These are phyloP conservation scores for Anoplopoma fimbria DNA, from an alignment of 2,113 vertebrate species.

Conservation along the genomic window DNA sequence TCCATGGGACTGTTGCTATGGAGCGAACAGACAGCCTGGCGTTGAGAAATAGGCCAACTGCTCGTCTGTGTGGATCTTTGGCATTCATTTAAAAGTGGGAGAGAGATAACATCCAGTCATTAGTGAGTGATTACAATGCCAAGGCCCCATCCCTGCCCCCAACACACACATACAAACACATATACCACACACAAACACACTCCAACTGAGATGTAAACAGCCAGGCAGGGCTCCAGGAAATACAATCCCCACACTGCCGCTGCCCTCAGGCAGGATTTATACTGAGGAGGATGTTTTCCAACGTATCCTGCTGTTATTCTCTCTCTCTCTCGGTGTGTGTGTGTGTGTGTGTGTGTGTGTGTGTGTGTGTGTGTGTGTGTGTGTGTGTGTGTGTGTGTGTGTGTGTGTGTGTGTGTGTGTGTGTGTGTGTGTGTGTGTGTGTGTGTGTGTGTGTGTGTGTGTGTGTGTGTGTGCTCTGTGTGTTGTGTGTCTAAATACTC, in stretches of 20 bases:
- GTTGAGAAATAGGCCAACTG: conserved; percentile 72
- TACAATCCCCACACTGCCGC: conserved; percentile 72
- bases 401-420: conserved; percentile 34
- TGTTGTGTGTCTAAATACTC: conserved; percentile 55
- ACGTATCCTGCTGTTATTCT: conserved; percentile 60
- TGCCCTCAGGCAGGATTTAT: conserved; percentile 78
- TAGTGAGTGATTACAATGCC: conserved; percentile 80
- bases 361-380: conserved; percentile 31
- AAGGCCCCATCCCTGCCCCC: conserved; percentile 60
- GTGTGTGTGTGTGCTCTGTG: conserved; percentile 26
- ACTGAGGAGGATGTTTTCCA: conserved; percentile 74
- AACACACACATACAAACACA: conserved; percentile 26
- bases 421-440: no score
- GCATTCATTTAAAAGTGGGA: conserved; percentile 77
- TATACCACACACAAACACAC: conserved; percentile 42
- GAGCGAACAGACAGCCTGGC: conserved; percentile 56
- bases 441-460: no score
- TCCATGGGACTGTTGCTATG: conserved; percentile 69
- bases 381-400: conserved; percentile 29
- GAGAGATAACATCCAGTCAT: conserved; percentile 81
- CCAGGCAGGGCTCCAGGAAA: conserved; percentile 77
- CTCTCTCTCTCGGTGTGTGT: no score
- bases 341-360: conserved; percentile 36
- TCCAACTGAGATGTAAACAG: conserved; percentile 77
- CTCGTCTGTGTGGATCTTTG: conserved; percentile 63